Percentiles rank a stretch among this genome's conserved stretches.
Evolutionary conservation across 2,888 invertebrate species (phyloP).

Genomic region (Aromia moschata): DNA sequence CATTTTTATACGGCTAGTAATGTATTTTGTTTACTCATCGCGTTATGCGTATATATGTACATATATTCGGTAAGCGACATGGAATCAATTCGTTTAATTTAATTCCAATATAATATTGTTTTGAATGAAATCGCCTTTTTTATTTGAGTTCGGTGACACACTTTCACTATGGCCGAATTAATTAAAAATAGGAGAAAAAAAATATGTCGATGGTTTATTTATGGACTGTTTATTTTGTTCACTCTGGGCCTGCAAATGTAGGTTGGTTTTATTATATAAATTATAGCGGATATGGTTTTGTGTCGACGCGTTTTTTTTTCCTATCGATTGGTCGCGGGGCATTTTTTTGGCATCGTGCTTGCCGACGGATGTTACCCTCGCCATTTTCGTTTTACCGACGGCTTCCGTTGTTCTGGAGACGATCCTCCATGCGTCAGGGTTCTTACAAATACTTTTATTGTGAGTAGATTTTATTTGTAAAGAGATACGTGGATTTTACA

Average conservation of each 20-base stretch:
- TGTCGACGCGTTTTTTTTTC: constrained; percentile 31
- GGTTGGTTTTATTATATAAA: constrained; percentile 35
- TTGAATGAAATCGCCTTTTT: constrained; percentile 34
- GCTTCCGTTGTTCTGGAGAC: constrained; percentile 38
- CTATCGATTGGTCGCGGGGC: constrained; percentile 36
- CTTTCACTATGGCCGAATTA: constrained; percentile 36
- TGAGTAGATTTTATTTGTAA: too few relatives aligned
- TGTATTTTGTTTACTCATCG: constrained; percentile 23
- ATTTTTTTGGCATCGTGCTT: constrained; percentile 35
- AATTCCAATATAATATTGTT: constrained; percentile 34
- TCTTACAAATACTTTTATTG: too few relatives aligned
- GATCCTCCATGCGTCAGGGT: constrained; percentile 38
- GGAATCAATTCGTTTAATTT: constrained; percentile 29
- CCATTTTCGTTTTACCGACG: constrained; percentile 40
- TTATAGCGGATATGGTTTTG: constrained; percentile 38
- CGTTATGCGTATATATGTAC: too few relatives aligned
- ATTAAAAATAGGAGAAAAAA: constrained; percentile 36
- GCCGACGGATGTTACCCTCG: constrained; percentile 37
- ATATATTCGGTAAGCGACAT: constrained; percentile 15
- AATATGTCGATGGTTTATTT: constrained; percentile 27
- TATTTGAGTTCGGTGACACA: constrained; percentile 39
- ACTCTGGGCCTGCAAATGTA: constrained; percentile 33
- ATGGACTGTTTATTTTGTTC: constrained; percentile 30
- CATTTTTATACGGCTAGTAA: constrained; percentile 29
- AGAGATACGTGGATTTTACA: too few relatives aligned